Evolutionary conservation across 2,797 vertebrate genomes (phyloP).

Genomic region (Silurus lanzhouensis): DNA sequence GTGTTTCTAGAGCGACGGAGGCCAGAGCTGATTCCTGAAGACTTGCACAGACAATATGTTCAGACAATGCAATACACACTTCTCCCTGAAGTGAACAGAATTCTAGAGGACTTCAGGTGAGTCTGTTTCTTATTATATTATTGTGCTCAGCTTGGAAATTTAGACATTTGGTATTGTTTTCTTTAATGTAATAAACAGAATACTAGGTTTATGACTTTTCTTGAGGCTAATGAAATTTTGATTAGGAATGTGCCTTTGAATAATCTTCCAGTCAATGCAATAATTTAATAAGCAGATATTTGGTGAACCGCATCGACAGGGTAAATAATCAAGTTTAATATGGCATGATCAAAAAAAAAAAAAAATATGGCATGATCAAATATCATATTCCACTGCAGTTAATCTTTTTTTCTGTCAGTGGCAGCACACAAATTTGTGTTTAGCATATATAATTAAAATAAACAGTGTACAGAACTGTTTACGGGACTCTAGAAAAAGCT

Average conservation of each 20-base stretch:
- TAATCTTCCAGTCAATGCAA: background rate
- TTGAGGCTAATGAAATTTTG: background rate
- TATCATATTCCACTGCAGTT: background rate
- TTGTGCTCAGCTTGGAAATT: background rate
- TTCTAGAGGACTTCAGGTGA: constrained; percentile 96
- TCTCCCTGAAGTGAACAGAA: constrained; percentile 87
- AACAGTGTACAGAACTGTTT: background rate
- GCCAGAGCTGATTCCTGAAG: constrained; percentile 92
- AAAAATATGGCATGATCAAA: too few species aligned
- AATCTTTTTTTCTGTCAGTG: background rate
- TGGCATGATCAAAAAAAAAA: too few species aligned
- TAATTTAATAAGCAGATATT: background rate
- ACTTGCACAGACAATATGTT: constrained; percentile 90
- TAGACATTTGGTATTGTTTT: background rate
- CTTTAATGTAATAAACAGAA: background rate
- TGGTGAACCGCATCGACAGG: background rate
- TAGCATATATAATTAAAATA: background rate
- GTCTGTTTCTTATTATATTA: background rate
- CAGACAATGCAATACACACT: constrained; percentile 91
- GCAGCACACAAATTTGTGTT: background rate
- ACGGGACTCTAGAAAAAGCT: background rate
- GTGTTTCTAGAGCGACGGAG: constrained; percentile 82
- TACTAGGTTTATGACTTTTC: background rate
- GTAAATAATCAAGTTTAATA: background rate
- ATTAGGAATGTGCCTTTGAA: background rate